Evolutionary conservation across 1,140 invertebrate species (phyloP), one percentile per base, ranked within the genome.

Genomic region (Triops cancriformis): DNA sequence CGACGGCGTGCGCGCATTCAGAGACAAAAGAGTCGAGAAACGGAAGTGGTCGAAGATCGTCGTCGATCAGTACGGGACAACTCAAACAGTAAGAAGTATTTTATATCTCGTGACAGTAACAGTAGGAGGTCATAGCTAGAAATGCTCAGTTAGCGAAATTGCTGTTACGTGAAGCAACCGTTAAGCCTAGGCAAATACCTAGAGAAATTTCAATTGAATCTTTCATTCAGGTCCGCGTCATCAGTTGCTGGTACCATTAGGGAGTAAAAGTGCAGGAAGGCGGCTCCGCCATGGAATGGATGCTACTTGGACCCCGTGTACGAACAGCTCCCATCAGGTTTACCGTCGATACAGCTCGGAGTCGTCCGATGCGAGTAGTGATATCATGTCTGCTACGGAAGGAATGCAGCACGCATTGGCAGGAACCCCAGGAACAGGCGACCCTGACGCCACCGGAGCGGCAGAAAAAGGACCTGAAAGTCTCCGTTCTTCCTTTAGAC

Each of bases 351-450:
- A 78, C 31, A 82, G 82, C 75, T 83, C 82, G 37, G 79, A 82
- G 73, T 80, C 82, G 42, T 83, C 82, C 11, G 81, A 77, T 80
- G 81, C 75, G 73, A 82, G 77, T 75, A 82, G 80, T 81, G 81
- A 37, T 79, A 80, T 76, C 78, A 81, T 42, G 75, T 79, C 37
- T 73, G 79, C 72, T 75, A 77, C 72, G 77, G 75, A 27, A 74
- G 79, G 31, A 73, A 75, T 18, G 79, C 80, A 79, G 73, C 76
- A 27, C 75, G 77, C 42, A 27, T 78, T 74, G 75, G 80, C n/a
- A 72, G 78, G n/a, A 74, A 80, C 26, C 77, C 79, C 78, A 74
- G 76, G 7, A 37, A 45, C 18, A 12, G 75, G 64, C 10, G 78
- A 78, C 23, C 78, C 80, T 45, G 75, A 77, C 26, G 77, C 79